Evolutionary conservation across 2,888 invertebrate species (phyloP).

Genomic region (Schizaphis graminum): DNA sequence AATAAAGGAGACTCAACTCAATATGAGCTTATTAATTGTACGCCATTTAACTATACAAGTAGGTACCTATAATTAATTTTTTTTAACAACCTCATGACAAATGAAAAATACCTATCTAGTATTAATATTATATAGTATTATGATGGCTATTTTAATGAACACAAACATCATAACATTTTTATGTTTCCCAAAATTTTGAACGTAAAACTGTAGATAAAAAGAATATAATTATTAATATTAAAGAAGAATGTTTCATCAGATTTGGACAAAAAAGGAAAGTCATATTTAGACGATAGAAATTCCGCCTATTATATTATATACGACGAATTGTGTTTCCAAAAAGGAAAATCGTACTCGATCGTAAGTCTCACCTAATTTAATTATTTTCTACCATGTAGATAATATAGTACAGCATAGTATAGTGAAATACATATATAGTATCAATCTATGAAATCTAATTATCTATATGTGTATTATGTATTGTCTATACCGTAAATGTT

Average conservation of each 20-base stretch:
- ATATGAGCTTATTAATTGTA: neutral
- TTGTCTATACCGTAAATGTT: neutral
- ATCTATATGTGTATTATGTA: neutral
- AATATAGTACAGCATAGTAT: neutral
- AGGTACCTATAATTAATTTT: neutral
- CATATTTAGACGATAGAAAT: neutral
- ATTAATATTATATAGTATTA: neutral
- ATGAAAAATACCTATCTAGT: neutral
- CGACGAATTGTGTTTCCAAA: neutral
- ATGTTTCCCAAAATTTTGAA: neutral
- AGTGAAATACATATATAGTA: neutral
- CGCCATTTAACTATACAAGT: neutral
- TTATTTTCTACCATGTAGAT: neutral
- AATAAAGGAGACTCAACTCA: neutral
- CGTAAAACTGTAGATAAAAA: neutral
- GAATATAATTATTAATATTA: neutral
- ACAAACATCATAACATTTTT: neutral
- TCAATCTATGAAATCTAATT: neutral
- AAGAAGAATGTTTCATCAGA: neutral
- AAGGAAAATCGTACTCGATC: neutral
- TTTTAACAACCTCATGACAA: neutral
- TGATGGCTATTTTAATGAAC: neutral
- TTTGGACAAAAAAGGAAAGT: neutral
- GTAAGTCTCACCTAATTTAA: neutral
- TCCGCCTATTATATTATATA: neutral